phyloP scores from a whole-genome alignment of 2,113 vertebrate genomes.

The Sakesphorus luctuosus region DNA sequence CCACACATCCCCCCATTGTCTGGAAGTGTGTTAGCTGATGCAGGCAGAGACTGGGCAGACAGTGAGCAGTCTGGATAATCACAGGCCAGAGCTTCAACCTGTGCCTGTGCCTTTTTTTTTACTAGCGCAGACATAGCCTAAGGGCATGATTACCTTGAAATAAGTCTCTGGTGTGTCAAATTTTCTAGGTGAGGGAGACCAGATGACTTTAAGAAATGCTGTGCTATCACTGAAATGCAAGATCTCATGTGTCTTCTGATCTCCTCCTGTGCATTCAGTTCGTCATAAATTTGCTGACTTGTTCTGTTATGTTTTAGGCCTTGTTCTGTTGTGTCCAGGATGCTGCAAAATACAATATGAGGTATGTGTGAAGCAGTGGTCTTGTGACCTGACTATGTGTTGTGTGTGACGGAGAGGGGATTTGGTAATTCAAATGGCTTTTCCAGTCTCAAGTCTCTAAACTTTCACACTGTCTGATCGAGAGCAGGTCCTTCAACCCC shows the following conservation, averaged over 20 bases:
- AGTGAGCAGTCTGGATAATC: neutral
- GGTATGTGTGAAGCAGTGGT: neutral
- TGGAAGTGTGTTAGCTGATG: neutral
- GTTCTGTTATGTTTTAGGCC: neutral
- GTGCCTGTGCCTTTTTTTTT: neutral
- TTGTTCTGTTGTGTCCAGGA: neutral
- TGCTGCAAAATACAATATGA: neutral
- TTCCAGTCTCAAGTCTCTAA: neutral
- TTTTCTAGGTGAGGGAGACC: slow-evolving; percentile 20
- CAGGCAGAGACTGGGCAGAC: neutral
- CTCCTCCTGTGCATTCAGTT: neutral
- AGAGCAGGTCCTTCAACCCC: neutral
- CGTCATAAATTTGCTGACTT: neutral
- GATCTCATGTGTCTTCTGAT: neutral
- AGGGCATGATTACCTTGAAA: slow-evolving; percentile 17
- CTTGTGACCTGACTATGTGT: neutral
- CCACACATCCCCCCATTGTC: neutral
- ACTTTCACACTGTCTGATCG: neutral
- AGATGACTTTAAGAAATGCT: neutral
- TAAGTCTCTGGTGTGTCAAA: neutral
- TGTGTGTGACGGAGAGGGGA: neutral
- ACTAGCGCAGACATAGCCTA: slow-evolving; percentile 7
- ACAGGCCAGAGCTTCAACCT: neutral
- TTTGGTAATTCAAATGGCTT: neutral
- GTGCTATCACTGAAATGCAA: neutral